phyloP scores from a whole-genome alignment of 2,113 vertebrate species.

The Silurus asotus region DNA sequence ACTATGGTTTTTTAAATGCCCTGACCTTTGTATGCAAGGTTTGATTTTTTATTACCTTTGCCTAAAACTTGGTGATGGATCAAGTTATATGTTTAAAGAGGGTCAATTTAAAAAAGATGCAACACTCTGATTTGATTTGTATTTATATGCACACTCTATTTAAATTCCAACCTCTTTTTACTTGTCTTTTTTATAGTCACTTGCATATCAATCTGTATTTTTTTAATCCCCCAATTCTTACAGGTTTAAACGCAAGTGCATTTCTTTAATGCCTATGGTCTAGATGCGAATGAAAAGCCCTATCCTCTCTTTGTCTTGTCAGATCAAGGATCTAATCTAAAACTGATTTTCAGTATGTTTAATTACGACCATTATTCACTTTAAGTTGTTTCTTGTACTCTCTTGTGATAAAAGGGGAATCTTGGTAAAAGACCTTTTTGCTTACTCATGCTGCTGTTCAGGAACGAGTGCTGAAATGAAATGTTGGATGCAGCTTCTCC shows the following conservation, averaged over 20 bases:
- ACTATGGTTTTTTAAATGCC: not conserved
- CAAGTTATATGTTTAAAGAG: not conserved
- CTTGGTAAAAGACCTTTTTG: conserved; percentile 3
- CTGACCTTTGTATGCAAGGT: not conserved
- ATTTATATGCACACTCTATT: not conserved
- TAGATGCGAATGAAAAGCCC: not conserved
- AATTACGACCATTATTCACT: not conserved
- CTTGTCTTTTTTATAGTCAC: not conserved
- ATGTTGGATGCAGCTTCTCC: conserved; percentile 35
- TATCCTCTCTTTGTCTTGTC: not conserved
- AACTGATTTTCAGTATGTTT: not conserved
- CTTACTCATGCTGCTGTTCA: conserved; percentile 64
- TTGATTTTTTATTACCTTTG: not conserved
- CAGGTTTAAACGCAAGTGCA: not conserved
- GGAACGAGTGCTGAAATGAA: conserved; percentile 63
- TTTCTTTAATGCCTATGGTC: not conserved
- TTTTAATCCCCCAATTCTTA: too few species aligned
- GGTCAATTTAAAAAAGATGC: not conserved
- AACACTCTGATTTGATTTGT: not conserved
- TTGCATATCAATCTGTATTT: not conserved
- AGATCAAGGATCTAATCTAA: not conserved
- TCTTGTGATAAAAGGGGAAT: not conserved
- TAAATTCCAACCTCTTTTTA: not conserved
- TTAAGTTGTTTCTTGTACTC: not conserved
- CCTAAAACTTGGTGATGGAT: not conserved